Base-by-base conservation (phyloP, 2,888 invertebrate genomes). In the Eubasilissa splendida region DNA sequence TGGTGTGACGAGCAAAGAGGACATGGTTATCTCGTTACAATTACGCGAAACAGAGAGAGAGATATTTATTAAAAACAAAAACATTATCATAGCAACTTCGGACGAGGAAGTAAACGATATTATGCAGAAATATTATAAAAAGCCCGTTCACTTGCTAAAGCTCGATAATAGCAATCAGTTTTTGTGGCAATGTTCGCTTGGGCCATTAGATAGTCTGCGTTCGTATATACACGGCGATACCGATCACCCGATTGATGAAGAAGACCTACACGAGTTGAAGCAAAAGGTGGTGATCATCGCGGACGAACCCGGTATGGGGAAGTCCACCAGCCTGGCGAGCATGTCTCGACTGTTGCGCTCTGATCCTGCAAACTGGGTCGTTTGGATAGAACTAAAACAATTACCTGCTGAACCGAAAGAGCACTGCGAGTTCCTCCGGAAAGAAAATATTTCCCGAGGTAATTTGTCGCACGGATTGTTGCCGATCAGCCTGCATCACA, bases 311-410 rank as follows among this genome's bases (percentile, higher is more conserved):
- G 63, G 63, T 12, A n/a, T 33, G 33, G 63, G 63, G 2, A 63
- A 63, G 33, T 33, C 63, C 12, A 63, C 63, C 33, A 63, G 33
- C 33, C 63, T 63, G 63, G n/a, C 63, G 11, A 31, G 63, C 63
- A 33, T 63, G 33, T 22, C 33, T 3, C 33, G 42, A 42, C 42
- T 4, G 42, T 42, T 42, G 42, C 22, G 22, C 22, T 22, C 22
- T 22, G 22, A 22, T 22, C 22, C 22, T 22, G 22, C 22, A 22
- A 22, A 22, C 22, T 22, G 22, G 22, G 22, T 22, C 22, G 1
- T 22, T 22, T 22, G 22, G 22, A 22, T 22, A 22, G 22, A 22
- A 22, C 22, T 22, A 22, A 22, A 22, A 22, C 22, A 22, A 22
- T 22, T 22, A 22, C 22, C 22, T 22, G 22, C 22, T 22, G 22